Evolutionary conservation across 1,140 invertebrate species (phyloP), one percentile per base, ranked within the genome.

Genomic region (Melipona quadrifasciata): DNA sequence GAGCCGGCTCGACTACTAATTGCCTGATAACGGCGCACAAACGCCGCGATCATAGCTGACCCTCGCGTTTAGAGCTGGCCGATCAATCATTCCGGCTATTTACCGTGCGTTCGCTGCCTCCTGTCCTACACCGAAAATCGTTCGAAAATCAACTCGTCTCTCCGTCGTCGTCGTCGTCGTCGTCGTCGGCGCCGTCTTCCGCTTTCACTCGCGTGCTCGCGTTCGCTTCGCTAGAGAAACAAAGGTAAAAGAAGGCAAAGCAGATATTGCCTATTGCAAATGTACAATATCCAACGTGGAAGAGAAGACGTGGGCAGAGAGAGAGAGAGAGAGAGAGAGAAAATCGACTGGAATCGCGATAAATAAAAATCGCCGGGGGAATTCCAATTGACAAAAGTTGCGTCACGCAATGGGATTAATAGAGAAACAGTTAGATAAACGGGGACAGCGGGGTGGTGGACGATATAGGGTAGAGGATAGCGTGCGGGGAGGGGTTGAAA

Each of bases 51-150:
- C 68, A 39, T 27, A 34, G 77, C 21, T 34, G 68, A 64, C 39
- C 39, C n/a, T 12, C 39, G 55, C 79, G 79, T 51, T 51, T 61
- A 61, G 55, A 21, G 24, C 11, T 17, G 31, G n/a, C 34, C 78
- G 79, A 80, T 80, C 79, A 72, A 80, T 80, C 79, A 61, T 80
- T 57, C 11, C 34, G 12, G 17, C n/a, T 67, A 39, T 72, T 73
- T 51, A 61, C 67, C 17, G 19, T 51, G 24, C n/a, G 70, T 70
- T 51, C 34, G 31, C 10, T 53, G 31, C 10, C 12, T 53, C 55
- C 21, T n/a, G 34, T 75, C 24, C 57, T 51, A 19, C 17, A 51
- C 8, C 14, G 10, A 5, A 31, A 34, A 10, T 47, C 55, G 39
- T 80, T 64, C 31, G 10, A 72, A 81, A 81, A 51, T 70, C 57